Base-by-base conservation (phyloP, 2,888 invertebrate species). In the Meteorus colon region DNA sequence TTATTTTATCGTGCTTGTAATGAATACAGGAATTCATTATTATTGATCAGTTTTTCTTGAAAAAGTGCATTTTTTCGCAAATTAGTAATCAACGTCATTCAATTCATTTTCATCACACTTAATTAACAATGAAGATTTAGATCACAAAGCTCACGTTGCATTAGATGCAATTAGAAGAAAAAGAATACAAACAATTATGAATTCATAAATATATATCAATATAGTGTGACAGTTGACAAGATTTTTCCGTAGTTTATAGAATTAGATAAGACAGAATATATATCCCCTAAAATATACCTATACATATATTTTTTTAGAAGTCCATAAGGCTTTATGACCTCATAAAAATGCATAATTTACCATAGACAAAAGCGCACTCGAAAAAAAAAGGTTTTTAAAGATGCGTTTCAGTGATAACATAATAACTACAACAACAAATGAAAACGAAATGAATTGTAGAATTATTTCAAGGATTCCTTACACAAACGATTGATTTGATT, bases 301-400 rank as follows among this genome's bases (percentile, higher is more conserved):
- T 48, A 12, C 41, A 48, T 55, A 55, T 55, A 55, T 19, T 55
- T 55, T 55, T 55, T 19, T 55, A 19, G 19, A 19, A 19, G 55
- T 55, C 19, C 19, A n/a, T 55, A 55, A 19, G 55, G 19, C 55
- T 55, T 55, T 55, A 19, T 55, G 19, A 55, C 6, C 55, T n/a
- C 19, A 55, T 55, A 55, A 55, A 55, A 4, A 55, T 24, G 55
- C 55, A 55, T 55, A 55, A 55, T 55, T n/a, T 55, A 19, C n/a
- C 1, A 6, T 55, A 19, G 8, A n/a, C 10, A 19, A 19, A 8
- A 8, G n/a, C 19, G 19, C 19, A 55, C 19, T 55, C 1, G 4
- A 19, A 55, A 55, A 55, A 55, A 8, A 55, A 55, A 1, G 8
- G n/a, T n/a, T n/a, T 6, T n/a, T 16, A 48, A 4, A 19, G n/a